These are phyloP conservation scores for Sebastes nivosus DNA, from an alignment of 2,797 vertebrate genomes.

Conservation along the genomic window DNA sequence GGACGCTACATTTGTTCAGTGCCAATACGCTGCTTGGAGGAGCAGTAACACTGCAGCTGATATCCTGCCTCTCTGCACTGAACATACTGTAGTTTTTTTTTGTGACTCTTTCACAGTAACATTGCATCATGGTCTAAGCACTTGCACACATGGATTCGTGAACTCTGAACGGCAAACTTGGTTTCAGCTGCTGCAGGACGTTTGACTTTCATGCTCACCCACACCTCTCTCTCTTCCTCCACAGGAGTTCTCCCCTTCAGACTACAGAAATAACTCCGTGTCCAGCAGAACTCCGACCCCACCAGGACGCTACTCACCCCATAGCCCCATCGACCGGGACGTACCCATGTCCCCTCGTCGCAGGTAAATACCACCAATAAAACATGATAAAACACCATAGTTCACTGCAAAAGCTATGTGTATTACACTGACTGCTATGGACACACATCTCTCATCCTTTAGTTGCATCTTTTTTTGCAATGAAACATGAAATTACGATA, in stretches of 20 bases:
- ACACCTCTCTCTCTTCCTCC: not conserved
- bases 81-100: constrained; percentile 1
- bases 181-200: constrained; percentile 29
- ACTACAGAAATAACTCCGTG: constrained; percentile 79
- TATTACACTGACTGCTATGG: not conserved
- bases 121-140: constrained; percentile 38
- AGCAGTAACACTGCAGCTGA: constrained; percentile 3
- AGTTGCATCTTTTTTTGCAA: not conserved
- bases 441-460: not conserved
- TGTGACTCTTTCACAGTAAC: constrained; percentile 14
- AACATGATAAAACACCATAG: not conserved
- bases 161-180: not conserved
- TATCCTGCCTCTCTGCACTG: constrained; percentile 14
- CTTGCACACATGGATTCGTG: constrained; percentile 18
- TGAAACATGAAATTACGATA: not conserved
- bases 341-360: constrained; percentile 76
- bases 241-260: constrained; percentile 78
- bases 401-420: not conserved
- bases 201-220: constrained; percentile 1
- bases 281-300: constrained; percentile 84
- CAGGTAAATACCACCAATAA: constrained; percentile 67
- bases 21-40: not conserved
- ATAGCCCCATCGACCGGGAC: constrained; percentile 79
- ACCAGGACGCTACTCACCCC: constrained; percentile 81
- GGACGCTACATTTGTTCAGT: constrained; percentile 1